These are phyloP conservation scores for Mimachlamys varia DNA, from an alignment of 2,888 invertebrate species.

Conservation along the genomic window DNA sequence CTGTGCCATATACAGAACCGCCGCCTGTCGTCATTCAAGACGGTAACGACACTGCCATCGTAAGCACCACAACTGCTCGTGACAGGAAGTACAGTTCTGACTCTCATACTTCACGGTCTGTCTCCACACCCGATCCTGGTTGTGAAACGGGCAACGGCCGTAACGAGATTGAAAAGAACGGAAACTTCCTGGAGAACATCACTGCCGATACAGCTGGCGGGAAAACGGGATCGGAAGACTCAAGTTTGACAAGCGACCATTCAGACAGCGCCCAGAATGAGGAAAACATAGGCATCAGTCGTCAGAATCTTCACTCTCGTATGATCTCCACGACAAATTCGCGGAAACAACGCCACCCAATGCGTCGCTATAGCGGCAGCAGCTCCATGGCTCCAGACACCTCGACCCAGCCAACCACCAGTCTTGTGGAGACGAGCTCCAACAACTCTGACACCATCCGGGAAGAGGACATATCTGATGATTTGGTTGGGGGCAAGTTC, in stretches of 20 bases:
- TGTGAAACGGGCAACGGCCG: constrained; percentile 43
- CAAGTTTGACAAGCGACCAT: constrained; percentile 72
- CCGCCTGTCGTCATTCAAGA: constrained; percentile 26
- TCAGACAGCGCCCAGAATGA: constrained; percentile 63
- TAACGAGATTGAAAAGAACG: neutral
- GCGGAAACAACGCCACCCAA: constrained; percentile 76
- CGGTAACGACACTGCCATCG: constrained; percentile 53
- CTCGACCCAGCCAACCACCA: constrained; percentile 51
- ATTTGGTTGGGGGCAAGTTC: constrained; percentile 71
- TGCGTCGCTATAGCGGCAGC: constrained; percentile 69
- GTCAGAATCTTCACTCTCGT: constrained; percentile 71
- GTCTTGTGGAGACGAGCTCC: constrained; percentile 42
- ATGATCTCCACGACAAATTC: constrained; percentile 71
- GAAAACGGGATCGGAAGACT: constrained; percentile 67
- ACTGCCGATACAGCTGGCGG: constrained; percentile 28
- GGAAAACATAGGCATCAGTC: constrained; percentile 63
- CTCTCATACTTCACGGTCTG: constrained; percentile 63
- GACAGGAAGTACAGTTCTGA: constrained; percentile 72
- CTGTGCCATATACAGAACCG: constrained; percentile 10
- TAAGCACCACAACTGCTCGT: constrained; percentile 63
- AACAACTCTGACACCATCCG: constrained; percentile 54
- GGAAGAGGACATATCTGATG: constrained; percentile 61
- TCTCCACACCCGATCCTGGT: constrained; percentile 60
- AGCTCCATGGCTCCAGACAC: constrained; percentile 52
- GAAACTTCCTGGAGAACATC: neutral